phyloP scores from a whole-genome alignment of 2,113 vertebrate genomes.

The Pogonocichla stellata region DNA sequence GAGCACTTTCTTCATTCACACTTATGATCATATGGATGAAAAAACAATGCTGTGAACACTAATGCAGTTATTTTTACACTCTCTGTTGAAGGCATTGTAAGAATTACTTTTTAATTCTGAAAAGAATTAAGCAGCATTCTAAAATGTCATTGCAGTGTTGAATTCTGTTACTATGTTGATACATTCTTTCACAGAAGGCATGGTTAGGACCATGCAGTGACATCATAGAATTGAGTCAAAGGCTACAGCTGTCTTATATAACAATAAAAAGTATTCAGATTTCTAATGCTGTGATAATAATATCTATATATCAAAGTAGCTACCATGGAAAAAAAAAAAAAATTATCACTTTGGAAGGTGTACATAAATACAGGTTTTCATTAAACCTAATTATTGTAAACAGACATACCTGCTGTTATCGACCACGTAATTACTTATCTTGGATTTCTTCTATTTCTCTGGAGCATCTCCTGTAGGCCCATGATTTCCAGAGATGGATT shows the following conservation, averaged over 20 bases:
- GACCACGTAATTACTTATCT: not conserved
- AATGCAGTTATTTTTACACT: not conserved
- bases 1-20: not conserved
- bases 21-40: not conserved
- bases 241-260: not conserved
- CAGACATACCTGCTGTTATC: not conserved
- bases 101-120: not conserved
- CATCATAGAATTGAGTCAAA: not conserved
- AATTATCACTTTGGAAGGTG: not conserved
- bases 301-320: not conserved
- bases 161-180: not conserved
- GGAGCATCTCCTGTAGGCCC: not conserved
- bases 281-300: not conserved
- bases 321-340: not conserved
- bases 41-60: not conserved
- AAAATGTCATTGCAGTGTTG: not conserved
- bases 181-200: not conserved
- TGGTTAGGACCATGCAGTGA: rapidly evolving
- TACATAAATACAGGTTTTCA: not conserved
- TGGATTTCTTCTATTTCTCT: not conserved
- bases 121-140: not conserved
- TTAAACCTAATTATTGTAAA: not conserved
- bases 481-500: not conserved
- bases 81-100: not conserved
- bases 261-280: not conserved